phyloP scores from a whole-genome alignment of 2,888 invertebrate species.

The Pheosia gnoma region DNA sequence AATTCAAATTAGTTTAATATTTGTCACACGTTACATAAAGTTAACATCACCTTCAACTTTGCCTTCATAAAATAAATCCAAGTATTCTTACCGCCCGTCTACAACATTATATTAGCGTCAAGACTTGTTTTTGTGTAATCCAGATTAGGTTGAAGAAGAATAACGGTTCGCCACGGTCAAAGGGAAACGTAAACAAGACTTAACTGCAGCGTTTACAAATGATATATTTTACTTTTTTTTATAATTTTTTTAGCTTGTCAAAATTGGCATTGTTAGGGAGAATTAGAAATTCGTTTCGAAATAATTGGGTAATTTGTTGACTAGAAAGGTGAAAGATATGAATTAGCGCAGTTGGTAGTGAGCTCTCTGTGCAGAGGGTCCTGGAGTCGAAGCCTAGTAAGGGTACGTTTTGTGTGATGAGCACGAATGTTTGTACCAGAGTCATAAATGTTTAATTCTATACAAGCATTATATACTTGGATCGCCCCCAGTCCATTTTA shows the following conservation, averaged over 20 bases:
- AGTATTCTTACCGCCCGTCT: constrained; percentile 31
- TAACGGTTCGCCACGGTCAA: constrained; percentile 53
- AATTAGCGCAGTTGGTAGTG: too few relatives aligned
- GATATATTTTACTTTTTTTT: constrained; percentile 27
- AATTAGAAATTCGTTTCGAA: neutral
- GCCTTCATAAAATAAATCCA: neutral
- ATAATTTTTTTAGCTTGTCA: neutral
- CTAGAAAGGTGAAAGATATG: too few relatives aligned
- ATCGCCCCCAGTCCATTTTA: too few relatives aligned
- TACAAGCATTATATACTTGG: too few relatives aligned
- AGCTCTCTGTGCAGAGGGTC: too few relatives aligned
- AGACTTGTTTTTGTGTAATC: constrained; percentile 59
- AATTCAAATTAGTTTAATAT: too few relatives aligned
- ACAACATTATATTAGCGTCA: constrained; percentile 32
- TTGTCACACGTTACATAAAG: too few relatives aligned
- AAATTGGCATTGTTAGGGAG: constrained; percentile 11
- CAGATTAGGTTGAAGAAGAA: constrained; percentile 64
- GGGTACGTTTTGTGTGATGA: too few relatives aligned
- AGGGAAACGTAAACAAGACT: constrained; percentile 54
- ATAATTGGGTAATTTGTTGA: neutral
- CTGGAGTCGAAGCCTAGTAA: too few relatives aligned
- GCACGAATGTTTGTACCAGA: too few relatives aligned
- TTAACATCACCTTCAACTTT: neutral
- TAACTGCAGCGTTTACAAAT: constrained; percentile 29
- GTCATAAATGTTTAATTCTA: too few relatives aligned